Evolutionary conservation across 2,888 invertebrate genomes (phyloP).

Genomic region (Lasioglossum vierecki): DNA sequence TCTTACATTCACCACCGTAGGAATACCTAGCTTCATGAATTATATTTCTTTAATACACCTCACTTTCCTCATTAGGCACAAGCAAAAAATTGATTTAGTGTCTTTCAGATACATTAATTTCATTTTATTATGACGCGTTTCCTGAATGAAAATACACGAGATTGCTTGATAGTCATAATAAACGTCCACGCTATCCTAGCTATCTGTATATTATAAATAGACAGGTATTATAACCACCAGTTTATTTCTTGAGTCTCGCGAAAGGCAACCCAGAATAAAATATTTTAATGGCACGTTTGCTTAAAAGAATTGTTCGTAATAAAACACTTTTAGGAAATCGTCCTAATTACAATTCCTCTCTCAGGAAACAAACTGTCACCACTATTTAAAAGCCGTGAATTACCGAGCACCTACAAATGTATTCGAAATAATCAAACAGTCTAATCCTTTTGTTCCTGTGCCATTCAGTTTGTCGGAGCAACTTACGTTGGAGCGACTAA

Average conservation of each 20-base stretch:
- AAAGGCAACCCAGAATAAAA: background rate
- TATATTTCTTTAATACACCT: background rate
- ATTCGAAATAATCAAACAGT: background rate
- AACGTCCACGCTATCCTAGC: background rate
- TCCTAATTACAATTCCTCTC: background rate
- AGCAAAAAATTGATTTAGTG: background rate
- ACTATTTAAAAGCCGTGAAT: background rate
- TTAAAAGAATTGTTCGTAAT: background rate
- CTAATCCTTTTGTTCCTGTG: background rate
- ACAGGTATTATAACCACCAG: background rate
- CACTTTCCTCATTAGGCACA: background rate
- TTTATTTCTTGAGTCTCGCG: background rate
- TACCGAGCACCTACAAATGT: background rate
- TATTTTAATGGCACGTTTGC: background rate
- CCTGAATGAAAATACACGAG: conserved; percentile 2
- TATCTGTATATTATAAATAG: conserved; percentile 1
- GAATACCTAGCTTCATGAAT: conserved; percentile 5
- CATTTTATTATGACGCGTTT: background rate
- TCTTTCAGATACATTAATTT: background rate
- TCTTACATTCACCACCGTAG: background rate
- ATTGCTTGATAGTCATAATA: conserved; percentile 1
- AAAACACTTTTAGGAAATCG: background rate
- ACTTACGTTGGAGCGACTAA: background rate
- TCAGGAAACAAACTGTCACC: background rate
- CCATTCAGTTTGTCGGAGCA: background rate